These are phyloP conservation scores for Hesperophylax magnus DNA, from an alignment of 1,140 invertebrate genomes.

Conservation along the genomic window DNA sequence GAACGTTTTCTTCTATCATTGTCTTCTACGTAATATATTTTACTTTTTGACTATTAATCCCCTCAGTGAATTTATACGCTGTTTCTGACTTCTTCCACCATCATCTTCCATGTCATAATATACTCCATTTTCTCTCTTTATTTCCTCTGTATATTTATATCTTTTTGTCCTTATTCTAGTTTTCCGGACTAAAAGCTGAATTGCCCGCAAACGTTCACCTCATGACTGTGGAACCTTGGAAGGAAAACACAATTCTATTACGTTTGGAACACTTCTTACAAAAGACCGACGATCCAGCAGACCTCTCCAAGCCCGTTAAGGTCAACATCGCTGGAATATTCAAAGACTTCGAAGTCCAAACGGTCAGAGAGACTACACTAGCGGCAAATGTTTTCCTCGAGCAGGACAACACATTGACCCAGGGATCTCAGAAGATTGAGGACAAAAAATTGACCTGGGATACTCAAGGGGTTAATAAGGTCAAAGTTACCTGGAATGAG, in stretches of 20 bases:
- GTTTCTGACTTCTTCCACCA: too few species aligned
- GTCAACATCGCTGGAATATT: conserved; percentile 70
- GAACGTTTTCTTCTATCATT: too few species aligned
- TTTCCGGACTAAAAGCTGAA: conserved; percentile 58
- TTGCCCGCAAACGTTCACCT: conserved; percentile 88
- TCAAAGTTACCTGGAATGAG: neutral
- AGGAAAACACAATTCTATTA: conserved; percentile 76
- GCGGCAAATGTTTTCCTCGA: conserved; percentile 72
- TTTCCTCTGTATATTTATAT: too few species aligned
- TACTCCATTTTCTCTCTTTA: neutral
- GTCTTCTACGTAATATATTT: too few species aligned
- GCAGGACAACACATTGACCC: neutral
- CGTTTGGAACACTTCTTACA: conserved; percentile 92
- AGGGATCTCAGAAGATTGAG: too few species aligned
- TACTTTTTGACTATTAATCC: too few species aligned
- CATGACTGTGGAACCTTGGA: conserved; percentile 90
- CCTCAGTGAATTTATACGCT: too few species aligned
- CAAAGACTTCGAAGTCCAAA: conserved; percentile 70
- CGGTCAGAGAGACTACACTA: conserved; percentile 77
- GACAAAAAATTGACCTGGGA: too few species aligned
- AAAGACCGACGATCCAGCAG: conserved; percentile 74
- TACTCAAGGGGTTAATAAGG: neutral
- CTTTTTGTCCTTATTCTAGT: too few species aligned
- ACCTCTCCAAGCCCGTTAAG: conserved; percentile 59
- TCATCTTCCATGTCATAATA: too few species aligned